Evolutionary conservation across 2,797 vertebrate species (phyloP).

Genomic region (Ibycter americanus): DNA sequence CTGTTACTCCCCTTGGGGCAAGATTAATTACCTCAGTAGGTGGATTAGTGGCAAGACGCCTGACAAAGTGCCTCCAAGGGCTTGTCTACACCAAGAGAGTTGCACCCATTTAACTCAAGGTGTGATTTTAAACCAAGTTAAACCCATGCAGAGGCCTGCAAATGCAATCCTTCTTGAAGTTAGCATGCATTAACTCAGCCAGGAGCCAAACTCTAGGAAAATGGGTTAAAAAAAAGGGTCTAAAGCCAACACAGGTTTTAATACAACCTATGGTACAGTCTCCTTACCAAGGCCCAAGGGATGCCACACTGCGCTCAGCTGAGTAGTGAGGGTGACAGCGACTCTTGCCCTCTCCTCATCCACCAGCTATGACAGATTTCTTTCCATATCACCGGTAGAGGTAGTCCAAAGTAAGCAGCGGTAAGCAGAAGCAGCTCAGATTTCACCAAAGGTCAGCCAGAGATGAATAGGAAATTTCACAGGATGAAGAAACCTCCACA

Average conservation of each 20-base stretch:
- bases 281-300: neutral
- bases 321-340: neutral
- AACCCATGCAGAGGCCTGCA: neutral
- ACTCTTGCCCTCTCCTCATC: neutral
- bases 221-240: too few species aligned
- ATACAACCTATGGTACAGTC: neutral
- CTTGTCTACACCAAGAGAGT: neutral
- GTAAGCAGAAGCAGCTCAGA: neutral
- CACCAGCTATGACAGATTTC: neutral
- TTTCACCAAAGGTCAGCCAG: neutral
- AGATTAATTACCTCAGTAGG: neutral
- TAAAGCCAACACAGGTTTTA: neutral
- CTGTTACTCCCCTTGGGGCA: neutral
- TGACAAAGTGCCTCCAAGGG: conserved; percentile 19
- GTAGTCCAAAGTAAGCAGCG: neutral
- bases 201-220: neutral
- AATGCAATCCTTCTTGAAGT: neutral
- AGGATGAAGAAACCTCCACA: neutral
- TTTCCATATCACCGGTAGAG: neutral
- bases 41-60: conserved; percentile 32
- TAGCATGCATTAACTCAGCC: neutral
- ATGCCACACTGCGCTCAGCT: neutral
- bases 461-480: neutral
- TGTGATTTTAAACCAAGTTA: conserved; percentile 7
- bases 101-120: neutral